Conservation (phyloP, 2,113 vertebrate species). For the Limnothrissa miodon region DNA sequence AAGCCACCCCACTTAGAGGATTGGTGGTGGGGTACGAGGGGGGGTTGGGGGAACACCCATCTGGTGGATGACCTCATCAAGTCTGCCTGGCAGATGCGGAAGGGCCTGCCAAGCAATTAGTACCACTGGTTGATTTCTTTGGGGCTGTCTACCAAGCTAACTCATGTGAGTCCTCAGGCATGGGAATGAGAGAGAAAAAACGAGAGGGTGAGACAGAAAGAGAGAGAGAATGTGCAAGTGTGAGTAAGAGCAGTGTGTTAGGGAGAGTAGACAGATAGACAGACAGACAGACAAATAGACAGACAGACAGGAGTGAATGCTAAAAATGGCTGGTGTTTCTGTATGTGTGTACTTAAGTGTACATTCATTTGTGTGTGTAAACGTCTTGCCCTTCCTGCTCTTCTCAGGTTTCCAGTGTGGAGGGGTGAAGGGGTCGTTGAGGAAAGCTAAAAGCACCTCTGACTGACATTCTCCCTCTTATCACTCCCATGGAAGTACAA, state of each 20-base stretch:
- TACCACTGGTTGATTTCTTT: slow-evolving; percentile 67
- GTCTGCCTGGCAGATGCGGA: slow-evolving; percentile 71
- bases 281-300: slow-evolving; percentile 16
- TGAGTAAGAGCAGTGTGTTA: background rate
- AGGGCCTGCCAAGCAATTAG: slow-evolving; percentile 74
- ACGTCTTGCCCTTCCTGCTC: slow-evolving; percentile 28
- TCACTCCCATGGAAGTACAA: slow-evolving; percentile 47
- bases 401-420: slow-evolving; percentile 55
- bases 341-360: slow-evolving; percentile 37
- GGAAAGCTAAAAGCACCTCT: slow-evolving; percentile 48
- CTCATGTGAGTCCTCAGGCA: slow-evolving; percentile 67
- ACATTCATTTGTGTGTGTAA: slow-evolving; percentile 23
- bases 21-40: background rate
- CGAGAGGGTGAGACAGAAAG: background rate
- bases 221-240: background rate
- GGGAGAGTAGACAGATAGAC: slow-evolving; percentile 24
- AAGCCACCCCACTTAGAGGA: background rate
- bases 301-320: background rate
- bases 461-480: slow-evolving; percentile 37
- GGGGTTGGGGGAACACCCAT: slow-evolving; percentile 50
- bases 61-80: slow-evolving; percentile 71
- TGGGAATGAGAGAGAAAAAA: slow-evolving; percentile 41
- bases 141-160: slow-evolving; percentile 55
- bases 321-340: background rate
- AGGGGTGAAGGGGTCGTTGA: background rate